Percentiles rank a stretch among this genome's conserved stretches.
Evolutionary conservation across 2,888 invertebrate genomes (phyloP).

Genomic region (Philaethria dido): DNA sequence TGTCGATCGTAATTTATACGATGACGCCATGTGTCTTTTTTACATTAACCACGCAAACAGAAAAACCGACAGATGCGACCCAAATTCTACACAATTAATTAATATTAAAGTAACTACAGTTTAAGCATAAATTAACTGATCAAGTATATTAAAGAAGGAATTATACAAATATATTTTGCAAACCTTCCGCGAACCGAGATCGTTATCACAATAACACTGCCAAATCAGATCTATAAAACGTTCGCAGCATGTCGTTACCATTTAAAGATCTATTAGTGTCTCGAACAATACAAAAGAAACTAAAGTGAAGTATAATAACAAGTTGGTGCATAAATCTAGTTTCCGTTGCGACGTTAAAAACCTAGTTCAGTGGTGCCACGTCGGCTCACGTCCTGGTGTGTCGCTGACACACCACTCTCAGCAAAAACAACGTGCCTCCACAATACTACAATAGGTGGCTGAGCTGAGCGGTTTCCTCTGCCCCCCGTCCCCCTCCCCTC

Average conservation of each 20-base stretch:
- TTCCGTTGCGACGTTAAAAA: slow-evolving; percentile 57
- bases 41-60: slow-evolving; percentile 21
- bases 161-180: background rate
- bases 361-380: slow-evolving; percentile 57
- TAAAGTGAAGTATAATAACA: slow-evolving; percentile 42
- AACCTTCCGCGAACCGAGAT: background rate
- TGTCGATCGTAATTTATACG: slow-evolving; percentile 33
- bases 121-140: slow-evolving; percentile 1
- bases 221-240: slow-evolving; percentile 6
- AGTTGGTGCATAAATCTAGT: slow-evolving; percentile 58
- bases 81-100: slow-evolving; percentile 15
- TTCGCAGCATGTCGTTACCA: background rate
- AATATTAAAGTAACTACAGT: background rate
- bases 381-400: slow-evolving; percentile 57
- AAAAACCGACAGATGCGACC: slow-evolving; percentile 28
- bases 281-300: slow-evolving; percentile 23
- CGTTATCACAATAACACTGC: background rate
- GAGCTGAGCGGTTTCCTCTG: slow-evolving; percentile 67
- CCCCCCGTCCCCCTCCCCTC: slow-evolving; percentile 47
- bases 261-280: slow-evolving; percentile 13
- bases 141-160: background rate
- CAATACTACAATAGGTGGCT: slow-evolving; percentile 77
- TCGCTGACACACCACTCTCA: slow-evolving; percentile 72
- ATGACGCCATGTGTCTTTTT: slow-evolving; percentile 20
- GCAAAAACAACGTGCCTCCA: slow-evolving; percentile 78